Conservation (phyloP, 2,113 vertebrate species). For the Glaucidium brasilianum region DNA sequence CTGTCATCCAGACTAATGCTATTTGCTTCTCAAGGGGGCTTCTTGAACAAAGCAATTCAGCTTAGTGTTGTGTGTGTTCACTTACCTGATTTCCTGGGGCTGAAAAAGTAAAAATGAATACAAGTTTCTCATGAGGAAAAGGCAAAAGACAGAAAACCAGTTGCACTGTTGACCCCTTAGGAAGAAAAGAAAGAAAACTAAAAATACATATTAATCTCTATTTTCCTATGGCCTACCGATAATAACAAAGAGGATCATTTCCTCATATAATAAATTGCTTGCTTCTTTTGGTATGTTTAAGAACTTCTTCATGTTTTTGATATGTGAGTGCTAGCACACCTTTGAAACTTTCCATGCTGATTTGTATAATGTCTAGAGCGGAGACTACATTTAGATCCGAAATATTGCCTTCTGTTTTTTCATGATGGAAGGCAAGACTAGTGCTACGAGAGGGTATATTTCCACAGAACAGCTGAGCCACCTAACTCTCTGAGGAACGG, state of each 20-base stretch:
- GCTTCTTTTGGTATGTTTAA: not conserved
- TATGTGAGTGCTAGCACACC: not conserved
- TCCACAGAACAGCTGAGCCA: not conserved
- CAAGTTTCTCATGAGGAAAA: not conserved
- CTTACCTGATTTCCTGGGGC: not conserved
- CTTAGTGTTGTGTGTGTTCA: not conserved
- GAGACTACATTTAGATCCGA: not conserved
- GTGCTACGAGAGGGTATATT: not conserved
- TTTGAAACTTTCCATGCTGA: not conserved
- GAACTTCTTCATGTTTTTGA: not conserved
- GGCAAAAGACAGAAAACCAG: not conserved
- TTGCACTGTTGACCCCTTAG: not conserved
- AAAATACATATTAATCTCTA: not conserved
- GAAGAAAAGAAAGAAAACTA: not conserved
- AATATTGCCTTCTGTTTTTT: not conserved
- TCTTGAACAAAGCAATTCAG: not conserved
- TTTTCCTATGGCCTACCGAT: not conserved
- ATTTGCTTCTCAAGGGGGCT: not conserved
- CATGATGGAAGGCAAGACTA: not conserved
- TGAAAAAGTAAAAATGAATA: not conserved
- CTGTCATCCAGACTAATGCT: not conserved
- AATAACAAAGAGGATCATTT: not conserved
- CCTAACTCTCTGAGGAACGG: not conserved
- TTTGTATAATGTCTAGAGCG: not conserved
- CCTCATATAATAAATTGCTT: not conserved